Percentiles rank a stretch among this genome's conserved stretches.
phyloP scores from a whole-genome alignment of 2,888 invertebrate genomes.

The Stenodema calcarata region DNA sequence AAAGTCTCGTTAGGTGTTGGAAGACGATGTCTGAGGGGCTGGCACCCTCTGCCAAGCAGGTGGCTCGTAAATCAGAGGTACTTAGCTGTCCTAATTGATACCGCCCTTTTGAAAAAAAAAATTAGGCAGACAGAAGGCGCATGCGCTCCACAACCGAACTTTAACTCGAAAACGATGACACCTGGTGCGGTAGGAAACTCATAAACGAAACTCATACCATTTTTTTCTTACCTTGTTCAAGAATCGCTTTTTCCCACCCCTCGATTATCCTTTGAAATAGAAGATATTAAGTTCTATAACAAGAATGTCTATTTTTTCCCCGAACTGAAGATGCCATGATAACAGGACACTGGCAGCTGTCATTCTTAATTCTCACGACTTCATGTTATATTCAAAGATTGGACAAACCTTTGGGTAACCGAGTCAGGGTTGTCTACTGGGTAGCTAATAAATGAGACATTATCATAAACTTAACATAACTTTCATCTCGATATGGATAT shows the following conservation, averaged over 20 bases:
- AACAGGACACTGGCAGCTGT: slow-evolving; percentile 13
- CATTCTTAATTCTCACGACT: slow-evolving; percentile 30
- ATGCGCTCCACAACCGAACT: slow-evolving; percentile 15
- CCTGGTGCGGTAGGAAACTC: slow-evolving; percentile 3
- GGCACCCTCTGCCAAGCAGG: slow-evolving; percentile 19
- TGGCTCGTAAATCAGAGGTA: slow-evolving; percentile 39
- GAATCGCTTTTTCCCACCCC: background rate
- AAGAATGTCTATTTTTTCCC: background rate
- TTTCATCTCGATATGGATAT: too few relatives aligned
- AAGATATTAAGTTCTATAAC: slow-evolving; percentile 8
- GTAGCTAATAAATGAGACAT: too few relatives aligned
- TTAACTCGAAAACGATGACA: slow-evolving; percentile 11
- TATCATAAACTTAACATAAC: too few relatives aligned
- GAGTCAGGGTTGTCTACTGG: too few relatives aligned
- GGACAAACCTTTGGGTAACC: background rate
- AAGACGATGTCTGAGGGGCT: background rate
- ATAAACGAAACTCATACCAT: slow-evolving; percentile 1
- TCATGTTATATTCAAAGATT: slow-evolving; percentile 25
- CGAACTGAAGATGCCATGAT: background rate
- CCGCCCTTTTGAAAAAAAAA: slow-evolving; percentile 35
- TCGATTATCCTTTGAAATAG: background rate
- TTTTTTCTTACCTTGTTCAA: slow-evolving; percentile 2
- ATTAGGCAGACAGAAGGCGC: slow-evolving; percentile 33
- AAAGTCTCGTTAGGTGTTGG: slow-evolving; percentile 35
- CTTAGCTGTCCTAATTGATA: slow-evolving; percentile 34